Base-by-base conservation (phyloP, 2,888 invertebrate genomes). In the Andricus quercusramuli region DNA sequence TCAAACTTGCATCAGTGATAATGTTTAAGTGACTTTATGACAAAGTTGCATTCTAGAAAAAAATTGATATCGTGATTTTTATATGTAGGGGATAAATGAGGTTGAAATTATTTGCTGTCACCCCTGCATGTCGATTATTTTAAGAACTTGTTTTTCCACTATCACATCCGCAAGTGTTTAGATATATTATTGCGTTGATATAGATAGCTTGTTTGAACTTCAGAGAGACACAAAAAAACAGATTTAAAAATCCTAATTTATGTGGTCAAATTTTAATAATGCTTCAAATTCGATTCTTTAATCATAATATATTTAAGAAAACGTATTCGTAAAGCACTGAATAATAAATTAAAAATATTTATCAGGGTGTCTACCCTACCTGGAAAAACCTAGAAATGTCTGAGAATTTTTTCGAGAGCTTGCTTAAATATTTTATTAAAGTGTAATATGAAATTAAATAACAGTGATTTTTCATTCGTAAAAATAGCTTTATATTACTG, bases 1-100 rank as follows among this genome's bases (percentile, higher is more conserved):
- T 29, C n/a, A 29, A 56, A 74, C 74, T 74, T 74, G 74, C 74
- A 32, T 74, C 74, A 56, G 56, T 74, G 56, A 74, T 74, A 74
- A 74, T 56, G n/a, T 32, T 25, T n/a, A 32, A 62, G 25, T 25
- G 22, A 56, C 32, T 32, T 74, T n/a, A 32, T 74, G 51, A 74
- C 6, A 47, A 56, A n/a, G 17, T 74, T 74, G 13, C n/a, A 51
- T 74, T 74, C 15, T 70, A 68, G 44, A 22, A 25, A 47, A 44
- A 74, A 20, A 74, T 44, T 29, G 13, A 74, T 32, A 51, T 70
- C 29, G 20, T 70, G 70, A 51, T 29, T 56, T 51, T n/a, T 56
- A 51, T 74, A 25, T 51, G 37, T 74, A 17, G 2, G 3, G 25
- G 47, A 56, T 51, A n/a, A 29, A 47, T 22, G 9, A 74, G 3